Conservation (phyloP, 2,797 vertebrate species). For the Sardinella longiceps region DNA sequence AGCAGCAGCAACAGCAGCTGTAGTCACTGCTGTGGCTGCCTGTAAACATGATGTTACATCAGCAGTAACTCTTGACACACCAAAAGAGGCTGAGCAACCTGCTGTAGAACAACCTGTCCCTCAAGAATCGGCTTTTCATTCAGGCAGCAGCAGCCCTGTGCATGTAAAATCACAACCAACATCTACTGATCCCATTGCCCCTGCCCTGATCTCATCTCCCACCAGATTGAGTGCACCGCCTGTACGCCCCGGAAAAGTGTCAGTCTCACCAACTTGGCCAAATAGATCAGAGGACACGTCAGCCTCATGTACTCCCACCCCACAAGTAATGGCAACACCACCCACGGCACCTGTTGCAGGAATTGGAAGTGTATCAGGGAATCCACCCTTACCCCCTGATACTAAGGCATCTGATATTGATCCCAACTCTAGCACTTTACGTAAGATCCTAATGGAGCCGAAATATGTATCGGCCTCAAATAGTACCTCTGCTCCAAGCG, state of each 20-base stretch:
- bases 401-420: conserved; percentile 96
- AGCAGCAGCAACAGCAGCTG: conserved; percentile 69
- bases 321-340: conserved; percentile 79
- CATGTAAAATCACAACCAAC: conserved; percentile 66
- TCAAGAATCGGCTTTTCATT: conserved; percentile 82
- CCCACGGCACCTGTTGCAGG: conserved; percentile 61
- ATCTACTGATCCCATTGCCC: conserved; percentile 62
- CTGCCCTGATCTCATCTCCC: conserved; percentile 66
- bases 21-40: conserved; percentile 78
- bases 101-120: conserved; percentile 81
- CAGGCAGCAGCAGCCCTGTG: conserved; percentile 65
- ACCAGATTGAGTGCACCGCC: conserved; percentile 73
- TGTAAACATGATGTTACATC: conserved; percentile 76
- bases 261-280: conserved; percentile 81
- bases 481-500: conserved; percentile 76
- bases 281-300: conserved; percentile 85
- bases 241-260: conserved; percentile 65
- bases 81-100: conserved; percentile 81
- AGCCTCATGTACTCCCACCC: conserved; percentile 78
- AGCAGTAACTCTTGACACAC: conserved; percentile 75
- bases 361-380: conserved; percentile 65
- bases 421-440: conserved; percentile 91
- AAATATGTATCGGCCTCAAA: conserved; percentile 91
- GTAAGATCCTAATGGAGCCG: conserved; percentile 98
- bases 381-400: conserved; percentile 89